phyloP scores from a whole-genome alignment of 2,888 invertebrate species.

The Gerosis bhagava region DNA sequence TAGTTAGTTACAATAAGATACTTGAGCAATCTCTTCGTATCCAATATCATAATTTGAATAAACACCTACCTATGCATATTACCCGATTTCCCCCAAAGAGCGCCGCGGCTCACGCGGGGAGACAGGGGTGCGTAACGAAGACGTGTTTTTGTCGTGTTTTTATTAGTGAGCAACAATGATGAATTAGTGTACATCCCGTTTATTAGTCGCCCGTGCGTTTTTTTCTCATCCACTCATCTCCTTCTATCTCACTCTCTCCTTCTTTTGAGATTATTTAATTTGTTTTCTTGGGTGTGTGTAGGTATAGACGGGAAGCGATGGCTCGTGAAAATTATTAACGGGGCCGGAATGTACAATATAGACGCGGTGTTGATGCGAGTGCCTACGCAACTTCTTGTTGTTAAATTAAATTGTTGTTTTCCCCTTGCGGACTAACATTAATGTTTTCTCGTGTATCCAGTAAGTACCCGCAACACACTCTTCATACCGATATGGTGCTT shows the following conservation, averaged over 20 bases:
- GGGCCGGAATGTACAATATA: constrained; percentile 61
- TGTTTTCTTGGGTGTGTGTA: constrained; percentile 34
- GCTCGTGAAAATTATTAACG: constrained; percentile 19
- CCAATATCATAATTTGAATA: constrained; percentile 29
- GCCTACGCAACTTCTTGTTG: constrained; percentile 47
- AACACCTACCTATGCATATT: too few relatives aligned
- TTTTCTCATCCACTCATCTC: constrained; percentile 41
- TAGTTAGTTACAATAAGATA: too few relatives aligned
- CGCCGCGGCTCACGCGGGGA: constrained; percentile 9
- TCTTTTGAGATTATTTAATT: constrained; percentile 33
- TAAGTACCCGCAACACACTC: too few relatives aligned
- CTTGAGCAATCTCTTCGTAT: too few relatives aligned
- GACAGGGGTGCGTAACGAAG: constrained; percentile 35
- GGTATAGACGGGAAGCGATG: constrained; percentile 27
- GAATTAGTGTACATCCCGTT: constrained; percentile 68
- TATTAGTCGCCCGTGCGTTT: constrained; percentile 57
- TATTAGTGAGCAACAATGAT: constrained; percentile 76
- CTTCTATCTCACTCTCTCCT: not conserved
- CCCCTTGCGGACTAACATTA: too few relatives aligned
- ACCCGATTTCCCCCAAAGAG: constrained; percentile 22
- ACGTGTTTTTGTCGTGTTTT: constrained; percentile 73
- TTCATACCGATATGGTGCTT: too few relatives aligned
- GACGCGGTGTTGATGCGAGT: constrained; percentile 48
- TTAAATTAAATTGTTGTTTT: constrained; percentile 76
- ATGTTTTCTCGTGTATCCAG: too few relatives aligned